Base-by-base conservation (phyloP, 2,888 invertebrate species). In the Phaonia tiefii region DNA sequence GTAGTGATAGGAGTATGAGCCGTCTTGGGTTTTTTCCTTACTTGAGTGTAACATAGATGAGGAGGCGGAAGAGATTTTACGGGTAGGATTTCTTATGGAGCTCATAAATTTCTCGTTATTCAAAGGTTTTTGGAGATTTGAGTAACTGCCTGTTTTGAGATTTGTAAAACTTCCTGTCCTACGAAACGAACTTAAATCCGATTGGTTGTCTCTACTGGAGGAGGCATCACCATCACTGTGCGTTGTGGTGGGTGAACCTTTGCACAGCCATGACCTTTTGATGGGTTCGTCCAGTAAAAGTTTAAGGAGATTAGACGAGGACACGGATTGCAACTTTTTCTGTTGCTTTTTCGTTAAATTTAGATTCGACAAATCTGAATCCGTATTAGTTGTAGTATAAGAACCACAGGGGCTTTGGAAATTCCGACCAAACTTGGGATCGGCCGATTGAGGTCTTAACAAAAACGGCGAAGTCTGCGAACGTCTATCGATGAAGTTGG, bases 201-300 rank as follows among this genome's bases (percentile, higher is more conserved):
- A 86, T 79, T 88, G 86, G 17, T 86, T 86, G 80, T 88, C 88
- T n/a, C 89, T 87, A 31, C 88, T 88, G 4, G 86, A 87, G 7
- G 86, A 87, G 63, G 84, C 85, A 22, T 84, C 84, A 17, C 79
- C 80, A 13, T 82, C 84, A 51, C 69, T 77, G 73, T 85, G 78
- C 17, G 74, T 67, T n/a, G 58, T 84, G 83, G 76, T 39, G 10
- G 58, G 83, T 83, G 77, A 51, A 37, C 79, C 76, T 15, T 76
- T 82, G 31, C 91, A 87, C 79, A 89, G 87, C 91, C 93, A 93
- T 88, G 92, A 92, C 88, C 92, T 89, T 85, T 91, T 91, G 22
- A 91, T 90, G 22, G 91, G 91, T 80, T 91, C 90, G 49, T 89
- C 89, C 56, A 91, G 73, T 56, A 91, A 81, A 0, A 90, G 82